Evolutionary conservation across 2,888 invertebrate species (phyloP).

Genomic region (Drosophila neotestacea): DNA sequence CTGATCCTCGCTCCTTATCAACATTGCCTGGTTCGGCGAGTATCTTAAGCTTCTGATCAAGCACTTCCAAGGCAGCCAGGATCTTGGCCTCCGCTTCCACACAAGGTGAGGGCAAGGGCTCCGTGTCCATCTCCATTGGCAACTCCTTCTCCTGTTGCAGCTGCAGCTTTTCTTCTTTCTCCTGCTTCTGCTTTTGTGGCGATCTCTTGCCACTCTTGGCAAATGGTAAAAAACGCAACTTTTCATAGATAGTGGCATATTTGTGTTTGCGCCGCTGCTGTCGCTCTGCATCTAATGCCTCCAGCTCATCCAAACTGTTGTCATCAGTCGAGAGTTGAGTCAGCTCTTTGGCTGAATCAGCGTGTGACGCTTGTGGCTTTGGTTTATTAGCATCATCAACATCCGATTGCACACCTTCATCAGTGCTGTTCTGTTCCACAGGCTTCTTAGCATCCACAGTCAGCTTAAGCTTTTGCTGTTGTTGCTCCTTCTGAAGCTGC

Average conservation of each 20-base stretch:
- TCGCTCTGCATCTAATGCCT: constrained; percentile 49
- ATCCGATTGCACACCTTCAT: constrained; percentile 27
- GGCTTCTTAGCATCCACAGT: constrained; percentile 51
- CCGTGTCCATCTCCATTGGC: background rate
- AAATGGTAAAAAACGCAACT: constrained; percentile 79
- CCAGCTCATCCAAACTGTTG: constrained; percentile 6
- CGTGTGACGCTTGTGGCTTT: constrained; percentile 28
- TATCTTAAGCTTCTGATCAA: constrained; percentile 81
- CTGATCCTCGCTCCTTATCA: background rate
- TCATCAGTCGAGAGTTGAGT: constrained; percentile 4
- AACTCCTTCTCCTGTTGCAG: background rate
- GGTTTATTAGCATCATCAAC: constrained; percentile 44
- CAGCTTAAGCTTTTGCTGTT: constrained; percentile 32
- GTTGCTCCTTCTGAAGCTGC: background rate
- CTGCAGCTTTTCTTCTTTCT: background rate
- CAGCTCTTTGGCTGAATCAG: constrained; percentile 14
- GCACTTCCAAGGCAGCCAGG: constrained; percentile 80
- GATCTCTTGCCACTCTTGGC: constrained; percentile 61
- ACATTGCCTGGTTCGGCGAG: constrained; percentile 41
- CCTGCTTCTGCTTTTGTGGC: constrained; percentile 14
- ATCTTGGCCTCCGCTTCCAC: constrained; percentile 80
- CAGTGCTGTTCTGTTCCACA: constrained; percentile 30
- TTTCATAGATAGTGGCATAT: constrained; percentile 83
- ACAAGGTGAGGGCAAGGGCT: constrained; percentile 47
- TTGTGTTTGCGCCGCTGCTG: constrained; percentile 78